Conservation (phyloP, 2,797 vertebrate species). For the Chrosomus eos region DNA sequence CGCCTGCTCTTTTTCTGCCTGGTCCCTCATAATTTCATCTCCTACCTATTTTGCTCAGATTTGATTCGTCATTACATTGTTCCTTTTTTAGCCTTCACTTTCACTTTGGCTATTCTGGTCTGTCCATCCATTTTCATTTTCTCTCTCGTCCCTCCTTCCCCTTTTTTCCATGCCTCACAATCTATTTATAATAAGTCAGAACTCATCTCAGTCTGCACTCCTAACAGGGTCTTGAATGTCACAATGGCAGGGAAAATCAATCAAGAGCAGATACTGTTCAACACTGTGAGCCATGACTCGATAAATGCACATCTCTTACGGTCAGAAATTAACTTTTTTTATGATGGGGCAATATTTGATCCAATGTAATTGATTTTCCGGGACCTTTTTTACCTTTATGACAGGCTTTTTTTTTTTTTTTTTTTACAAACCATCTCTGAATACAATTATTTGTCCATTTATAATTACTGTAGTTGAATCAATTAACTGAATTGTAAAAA, state of each 20-base stretch:
- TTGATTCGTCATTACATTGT: background rate
- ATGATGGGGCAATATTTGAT: background rate
- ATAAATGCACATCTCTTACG: constrained; percentile 15
- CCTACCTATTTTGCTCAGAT: background rate
- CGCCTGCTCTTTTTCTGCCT: constrained; percentile 18
- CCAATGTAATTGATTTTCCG: background rate
- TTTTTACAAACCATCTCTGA: background rate
- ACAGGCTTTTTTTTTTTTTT: no score
- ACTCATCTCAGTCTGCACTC: constrained; percentile 52
- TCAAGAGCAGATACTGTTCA: constrained; percentile 62
- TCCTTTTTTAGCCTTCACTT: constrained; percentile 30
- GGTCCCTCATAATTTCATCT: background rate
- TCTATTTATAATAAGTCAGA: constrained; percentile 61
- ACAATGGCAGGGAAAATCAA: constrained; percentile 69
- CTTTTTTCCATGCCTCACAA: constrained; percentile 13
- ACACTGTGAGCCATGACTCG: constrained; percentile 21
- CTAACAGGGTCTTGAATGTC: constrained; percentile 74
- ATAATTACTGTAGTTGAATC: background rate
- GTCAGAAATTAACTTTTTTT: background rate
- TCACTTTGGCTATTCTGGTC: background rate
- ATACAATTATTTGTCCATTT: background rate
- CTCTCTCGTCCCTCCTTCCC: background rate
- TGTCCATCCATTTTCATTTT: constrained; percentile 21
- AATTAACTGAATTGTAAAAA: background rate
- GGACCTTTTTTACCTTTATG: background rate